Percentiles rank a stretch among this genome's conserved stretches.
Evolutionary conservation across 2,113 vertebrate species (phyloP).

Genomic region (Sinocyclocheilus grahami): DNA sequence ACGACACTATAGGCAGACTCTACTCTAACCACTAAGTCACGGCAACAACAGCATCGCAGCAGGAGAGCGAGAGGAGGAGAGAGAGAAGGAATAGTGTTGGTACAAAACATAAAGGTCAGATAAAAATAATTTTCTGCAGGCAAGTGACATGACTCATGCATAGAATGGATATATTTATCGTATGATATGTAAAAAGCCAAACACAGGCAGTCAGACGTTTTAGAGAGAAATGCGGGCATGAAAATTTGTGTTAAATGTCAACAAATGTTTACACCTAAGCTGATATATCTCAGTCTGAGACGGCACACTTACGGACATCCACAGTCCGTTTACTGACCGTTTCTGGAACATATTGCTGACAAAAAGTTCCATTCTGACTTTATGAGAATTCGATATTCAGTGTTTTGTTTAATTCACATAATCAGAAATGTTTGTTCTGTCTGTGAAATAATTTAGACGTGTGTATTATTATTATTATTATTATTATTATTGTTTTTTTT

Average conservation of each 20-base stretch:
- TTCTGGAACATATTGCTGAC: background rate
- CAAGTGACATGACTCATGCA: background rate
- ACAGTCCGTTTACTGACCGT: background rate
- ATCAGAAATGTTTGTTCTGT: no score
- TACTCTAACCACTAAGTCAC: no score
- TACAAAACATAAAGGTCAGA: no score
- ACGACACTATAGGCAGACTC: no score
- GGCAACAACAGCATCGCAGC: no score
- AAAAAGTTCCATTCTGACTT: background rate
- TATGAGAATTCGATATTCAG: background rate
- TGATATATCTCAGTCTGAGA: background rate
- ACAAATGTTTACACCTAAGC: background rate
- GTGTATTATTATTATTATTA: no score
- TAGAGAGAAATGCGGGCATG: constrained; percentile 9
- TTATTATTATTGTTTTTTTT: no score
- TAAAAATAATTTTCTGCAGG: background rate
- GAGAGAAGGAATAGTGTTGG: no score
- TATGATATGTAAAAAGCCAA: background rate
- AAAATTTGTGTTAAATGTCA: constrained; percentile 20
- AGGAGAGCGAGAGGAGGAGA: no score
- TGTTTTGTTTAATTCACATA: no score
- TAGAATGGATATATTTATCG: constrained; percentile 46
- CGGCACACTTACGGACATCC: background rate
- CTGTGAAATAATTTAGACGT: no score
- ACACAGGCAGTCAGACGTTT: constrained; percentile 23